Conservation (phyloP, 2,113 vertebrate genomes). For the Glaucomys volans region DNA sequence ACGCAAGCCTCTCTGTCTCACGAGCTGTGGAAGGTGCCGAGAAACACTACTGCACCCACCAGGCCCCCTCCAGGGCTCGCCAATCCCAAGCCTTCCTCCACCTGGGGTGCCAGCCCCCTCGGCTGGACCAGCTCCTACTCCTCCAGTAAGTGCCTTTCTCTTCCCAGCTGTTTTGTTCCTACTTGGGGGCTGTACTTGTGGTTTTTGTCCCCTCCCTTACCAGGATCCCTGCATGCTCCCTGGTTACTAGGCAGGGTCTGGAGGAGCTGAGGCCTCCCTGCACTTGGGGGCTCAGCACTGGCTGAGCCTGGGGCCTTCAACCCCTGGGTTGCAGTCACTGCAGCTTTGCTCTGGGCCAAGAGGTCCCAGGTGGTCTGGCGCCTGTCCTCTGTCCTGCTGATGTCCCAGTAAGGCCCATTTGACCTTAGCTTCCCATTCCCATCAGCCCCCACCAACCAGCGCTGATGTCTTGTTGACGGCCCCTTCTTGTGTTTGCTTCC, state of each 20-base stretch:
- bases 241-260: neutral
- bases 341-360: neutral
- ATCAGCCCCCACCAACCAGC: neutral
- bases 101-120: slow-evolving; percentile 95
- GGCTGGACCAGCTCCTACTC: slow-evolving; percentile 97
- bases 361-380: neutral
- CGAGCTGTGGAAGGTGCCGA: slow-evolving; percentile 98
- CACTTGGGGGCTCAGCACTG: fast-evolving
- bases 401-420: neutral
- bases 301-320: no score
- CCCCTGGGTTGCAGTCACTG: fast-evolving
- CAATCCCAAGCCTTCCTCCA: slow-evolving; percentile 95
- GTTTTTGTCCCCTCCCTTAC: neutral
- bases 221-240: neutral
- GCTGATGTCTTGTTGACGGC: fast-evolving
- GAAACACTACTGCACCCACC: slow-evolving; percentile 93
- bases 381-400: neutral
- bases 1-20: slow-evolving; percentile 96
- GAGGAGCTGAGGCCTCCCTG: neutral
- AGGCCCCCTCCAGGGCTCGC: slow-evolving; percentile 97
- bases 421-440: no score
- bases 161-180: fast-evolving
- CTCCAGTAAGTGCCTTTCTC: slow-evolving; percentile 87
- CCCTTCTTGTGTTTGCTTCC: neutral
- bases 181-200: neutral